These are phyloP conservation scores for Chaunax sp. DNA, from an alignment of 2,797 vertebrate species.

Conservation along the genomic window DNA sequence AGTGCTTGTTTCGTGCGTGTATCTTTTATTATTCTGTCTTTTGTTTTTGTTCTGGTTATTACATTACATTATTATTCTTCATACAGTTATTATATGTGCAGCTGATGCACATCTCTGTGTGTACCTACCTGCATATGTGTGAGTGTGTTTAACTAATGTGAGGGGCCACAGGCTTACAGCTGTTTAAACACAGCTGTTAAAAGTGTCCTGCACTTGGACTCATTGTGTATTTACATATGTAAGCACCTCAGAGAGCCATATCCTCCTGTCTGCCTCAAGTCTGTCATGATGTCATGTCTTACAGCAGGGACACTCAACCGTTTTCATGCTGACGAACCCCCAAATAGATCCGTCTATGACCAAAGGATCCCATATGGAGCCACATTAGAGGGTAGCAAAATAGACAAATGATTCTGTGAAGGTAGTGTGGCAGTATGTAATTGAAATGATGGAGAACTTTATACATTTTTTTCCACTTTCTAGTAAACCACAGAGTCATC, in stretches of 20 bases:
- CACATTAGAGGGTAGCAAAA: conserved; percentile 10
- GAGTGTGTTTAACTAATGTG: background rate
- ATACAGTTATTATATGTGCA: background rate
- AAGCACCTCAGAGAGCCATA: conserved; percentile 27
- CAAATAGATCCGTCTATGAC: conserved; percentile 12
- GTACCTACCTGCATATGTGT: background rate
- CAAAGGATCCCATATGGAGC: conserved; percentile 15
- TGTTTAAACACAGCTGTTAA: conserved; percentile 53
- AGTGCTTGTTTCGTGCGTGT: background rate
- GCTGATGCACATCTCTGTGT: background rate
- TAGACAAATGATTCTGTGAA: background rate
- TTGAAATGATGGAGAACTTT: background rate
- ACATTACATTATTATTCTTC: background rate
- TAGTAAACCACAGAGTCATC: conserved; percentile 5
- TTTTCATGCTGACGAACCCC: conserved; percentile 18
- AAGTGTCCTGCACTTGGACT: conserved; percentile 2
- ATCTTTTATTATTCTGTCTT: background rate
- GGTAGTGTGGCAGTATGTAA: background rate
- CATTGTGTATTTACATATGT: conserved; percentile 43
- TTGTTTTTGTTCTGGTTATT: background rate
- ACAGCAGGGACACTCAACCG: background rate
- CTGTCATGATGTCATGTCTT: conserved; percentile 47
- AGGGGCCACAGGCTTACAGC: conserved; percentile 7
- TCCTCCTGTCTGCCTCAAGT: conserved; percentile 27
- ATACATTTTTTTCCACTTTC: background rate